These are phyloP conservation scores for Machaerirhynchus nigripectus DNA, from an alignment of 2,113 vertebrate genomes.

Conservation along the genomic window DNA sequence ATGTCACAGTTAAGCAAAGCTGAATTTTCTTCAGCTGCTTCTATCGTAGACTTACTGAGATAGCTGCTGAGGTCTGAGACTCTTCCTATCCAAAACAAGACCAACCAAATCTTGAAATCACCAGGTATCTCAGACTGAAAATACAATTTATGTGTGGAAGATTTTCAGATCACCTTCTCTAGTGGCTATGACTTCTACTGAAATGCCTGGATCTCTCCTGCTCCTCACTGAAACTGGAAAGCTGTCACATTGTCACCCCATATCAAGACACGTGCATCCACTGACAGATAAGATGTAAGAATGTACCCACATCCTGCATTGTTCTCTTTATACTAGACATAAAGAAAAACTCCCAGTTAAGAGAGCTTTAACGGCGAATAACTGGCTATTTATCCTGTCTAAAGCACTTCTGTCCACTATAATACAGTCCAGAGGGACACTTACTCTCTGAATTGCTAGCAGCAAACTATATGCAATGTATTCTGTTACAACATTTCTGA, in stretches of 20 bases:
- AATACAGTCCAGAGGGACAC: not conserved
- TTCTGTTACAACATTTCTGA: slow-evolving; percentile 8
- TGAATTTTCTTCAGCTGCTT: not conserved
- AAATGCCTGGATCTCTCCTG: not conserved
- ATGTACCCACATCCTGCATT: not conserved
- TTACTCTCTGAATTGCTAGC: not conserved
- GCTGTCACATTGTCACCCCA: not conserved
- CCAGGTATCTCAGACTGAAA: not conserved
- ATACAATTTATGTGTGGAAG: not conserved
- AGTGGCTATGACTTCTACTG: not conserved
- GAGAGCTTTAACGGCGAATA: not conserved
- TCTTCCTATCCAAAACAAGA: not conserved
- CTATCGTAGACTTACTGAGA: not conserved
- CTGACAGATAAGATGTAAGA: not conserved
- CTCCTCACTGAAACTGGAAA: not conserved
- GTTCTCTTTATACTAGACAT: not conserved
- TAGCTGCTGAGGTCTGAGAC: not conserved
- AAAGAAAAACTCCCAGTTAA: not conserved
- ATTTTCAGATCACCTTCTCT: not conserved
- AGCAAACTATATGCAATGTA: not conserved
- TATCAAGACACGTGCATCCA: not conserved
- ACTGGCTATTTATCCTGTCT: not conserved
- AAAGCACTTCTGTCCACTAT: not conserved
- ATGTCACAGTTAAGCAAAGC: not conserved
- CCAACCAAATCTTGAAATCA: not conserved